Evolutionary conservation across 2,113 vertebrate species (phyloP).

Genomic region (Silurus meridionalis): DNA sequence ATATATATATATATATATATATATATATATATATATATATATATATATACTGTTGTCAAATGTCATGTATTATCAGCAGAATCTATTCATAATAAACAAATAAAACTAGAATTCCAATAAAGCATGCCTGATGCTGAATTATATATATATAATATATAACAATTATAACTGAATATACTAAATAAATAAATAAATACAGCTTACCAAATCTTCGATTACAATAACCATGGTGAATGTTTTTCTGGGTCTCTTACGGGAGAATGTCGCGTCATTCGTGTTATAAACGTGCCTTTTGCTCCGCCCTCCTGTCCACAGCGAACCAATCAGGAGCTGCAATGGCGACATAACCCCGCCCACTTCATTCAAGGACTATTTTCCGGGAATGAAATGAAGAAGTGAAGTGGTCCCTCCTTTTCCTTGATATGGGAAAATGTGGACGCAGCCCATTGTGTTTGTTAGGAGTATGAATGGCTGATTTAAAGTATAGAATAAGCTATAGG

Average conservation of each 20-base stretch:
- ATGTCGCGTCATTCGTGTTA: neutral
- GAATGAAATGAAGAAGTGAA: neutral
- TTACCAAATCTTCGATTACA: slow-evolving; percentile 54
- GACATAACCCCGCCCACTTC: neutral
- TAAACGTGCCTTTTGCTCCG: neutral
- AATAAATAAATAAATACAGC: neutral
- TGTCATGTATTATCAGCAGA: too few relatives aligned
- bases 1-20: neutral
- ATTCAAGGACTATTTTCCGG: neutral
- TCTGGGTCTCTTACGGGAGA: too few relatives aligned
- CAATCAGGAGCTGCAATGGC: neutral
- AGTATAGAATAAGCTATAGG: neutral
- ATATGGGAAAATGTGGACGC: neutral
- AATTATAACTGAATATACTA: neutral
- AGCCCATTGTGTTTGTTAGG: neutral
- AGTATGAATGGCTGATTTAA: neutral
- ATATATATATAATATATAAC: too few relatives aligned
- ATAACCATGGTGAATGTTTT: slow-evolving; percentile 48
- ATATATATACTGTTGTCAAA: too few relatives aligned
- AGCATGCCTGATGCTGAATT: neutral
- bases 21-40: too few relatives aligned
- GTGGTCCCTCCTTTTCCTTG: too few relatives aligned
- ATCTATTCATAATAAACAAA: too few relatives aligned
- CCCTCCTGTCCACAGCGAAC: neutral
- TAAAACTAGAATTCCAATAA: neutral